Conservation (phyloP, 2,113 vertebrate species). For the Hymenochirus boettgeri region DNA sequence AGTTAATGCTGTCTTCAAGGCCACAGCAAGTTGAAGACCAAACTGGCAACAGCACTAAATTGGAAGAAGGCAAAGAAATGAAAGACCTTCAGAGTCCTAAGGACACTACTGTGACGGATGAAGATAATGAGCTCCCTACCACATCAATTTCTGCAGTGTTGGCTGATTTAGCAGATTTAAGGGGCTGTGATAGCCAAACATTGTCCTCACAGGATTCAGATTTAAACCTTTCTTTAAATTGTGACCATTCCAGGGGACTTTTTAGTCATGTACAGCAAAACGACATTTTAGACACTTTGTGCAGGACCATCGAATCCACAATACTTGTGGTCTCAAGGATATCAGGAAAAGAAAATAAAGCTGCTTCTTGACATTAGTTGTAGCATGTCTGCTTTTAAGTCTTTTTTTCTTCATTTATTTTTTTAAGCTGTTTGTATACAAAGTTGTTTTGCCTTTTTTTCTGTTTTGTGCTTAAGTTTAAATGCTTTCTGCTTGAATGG, state of each 20-base stretch:
- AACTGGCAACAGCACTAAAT: constrained; percentile 53
- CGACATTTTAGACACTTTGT: constrained; percentile 93
- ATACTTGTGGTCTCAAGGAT: constrained; percentile 91
- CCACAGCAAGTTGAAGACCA: constrained; percentile 61
- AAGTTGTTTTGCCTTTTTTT: constrained; percentile 71
- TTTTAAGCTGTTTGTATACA: constrained; percentile 47
- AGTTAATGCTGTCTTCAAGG: constrained; percentile 58
- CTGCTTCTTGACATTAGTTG: constrained; percentile 89
- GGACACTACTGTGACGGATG: constrained; percentile 60
- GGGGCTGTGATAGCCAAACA: constrained; percentile 71
- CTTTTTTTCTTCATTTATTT: constrained; percentile 61
- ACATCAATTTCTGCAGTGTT: constrained; percentile 69
- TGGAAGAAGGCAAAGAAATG: constrained; percentile 68
- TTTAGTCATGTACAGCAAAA: constrained; percentile 73
- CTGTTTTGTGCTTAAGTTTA: constrained; percentile 78
- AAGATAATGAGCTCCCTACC: constrained; percentile 74
- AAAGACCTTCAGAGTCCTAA: constrained; percentile 68
- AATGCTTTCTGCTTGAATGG: constrained; percentile 83
- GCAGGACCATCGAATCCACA: constrained; percentile 92
- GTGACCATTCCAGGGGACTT: constrained; percentile 78
- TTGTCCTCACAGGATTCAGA: constrained; percentile 73
- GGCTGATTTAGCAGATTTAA: constrained; percentile 71
- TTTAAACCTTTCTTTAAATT: constrained; percentile 61
- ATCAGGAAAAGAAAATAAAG: constrained; percentile 75
- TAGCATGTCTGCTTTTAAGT: constrained; percentile 69